Conservation (phyloP, 2,888 invertebrate genomes). For the Trileptium ribeirensis region DNA sequence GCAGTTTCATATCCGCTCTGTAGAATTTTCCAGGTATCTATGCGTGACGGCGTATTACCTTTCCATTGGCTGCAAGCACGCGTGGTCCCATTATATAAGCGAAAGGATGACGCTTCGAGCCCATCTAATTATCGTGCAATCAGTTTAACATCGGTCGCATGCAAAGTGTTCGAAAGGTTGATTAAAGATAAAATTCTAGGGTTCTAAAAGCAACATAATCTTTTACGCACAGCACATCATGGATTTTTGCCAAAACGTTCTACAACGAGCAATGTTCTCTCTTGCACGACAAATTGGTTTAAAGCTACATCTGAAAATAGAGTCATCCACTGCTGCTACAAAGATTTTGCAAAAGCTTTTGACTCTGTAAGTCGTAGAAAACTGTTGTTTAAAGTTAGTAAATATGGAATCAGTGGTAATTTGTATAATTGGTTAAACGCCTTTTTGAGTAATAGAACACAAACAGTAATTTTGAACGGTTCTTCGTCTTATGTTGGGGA, state of each 20-base stretch:
- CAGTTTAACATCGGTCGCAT: not conserved
- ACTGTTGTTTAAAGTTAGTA: not conserved
- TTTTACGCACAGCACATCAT: not conserved
- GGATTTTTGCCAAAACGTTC: not conserved
- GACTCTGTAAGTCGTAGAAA: not conserved
- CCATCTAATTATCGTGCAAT: not conserved
- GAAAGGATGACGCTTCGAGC: not conserved
- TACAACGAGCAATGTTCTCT: not conserved
- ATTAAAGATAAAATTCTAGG: not conserved
- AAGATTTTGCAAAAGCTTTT: too few relatives aligned
- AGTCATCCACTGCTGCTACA: not conserved
- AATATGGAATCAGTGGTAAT: not conserved
- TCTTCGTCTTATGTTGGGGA: not conserved
- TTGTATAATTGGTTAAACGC: not conserved
- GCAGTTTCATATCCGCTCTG: too few relatives aligned
- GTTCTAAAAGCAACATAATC: not conserved
- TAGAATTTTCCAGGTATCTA: too few relatives aligned
- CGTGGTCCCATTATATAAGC: not conserved
- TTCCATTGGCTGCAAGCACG: not conserved
- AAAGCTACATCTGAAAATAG: not conserved
- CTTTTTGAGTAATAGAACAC: not conserved
- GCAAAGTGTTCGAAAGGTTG: not conserved
- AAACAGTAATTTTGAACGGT: not conserved
- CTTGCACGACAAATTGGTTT: not conserved
- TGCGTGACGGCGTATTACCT: too few relatives aligned